These are phyloP conservation scores for Scolopax bukidnonensis DNA, from an alignment of 2,797 vertebrate genomes.

Conservation along the genomic window DNA sequence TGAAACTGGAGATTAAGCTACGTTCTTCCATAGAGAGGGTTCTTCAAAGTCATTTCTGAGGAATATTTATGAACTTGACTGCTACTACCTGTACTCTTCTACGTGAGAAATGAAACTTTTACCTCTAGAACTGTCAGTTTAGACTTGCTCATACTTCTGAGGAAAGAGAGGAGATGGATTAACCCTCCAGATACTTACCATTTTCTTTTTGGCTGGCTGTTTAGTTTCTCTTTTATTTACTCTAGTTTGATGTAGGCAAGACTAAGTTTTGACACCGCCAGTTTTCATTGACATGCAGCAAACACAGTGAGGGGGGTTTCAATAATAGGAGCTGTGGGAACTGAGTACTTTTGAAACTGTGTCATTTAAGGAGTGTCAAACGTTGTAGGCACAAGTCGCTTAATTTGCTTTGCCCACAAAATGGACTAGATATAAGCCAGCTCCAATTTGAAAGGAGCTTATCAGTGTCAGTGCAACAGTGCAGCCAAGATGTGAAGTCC, in stretches of 20 bases:
- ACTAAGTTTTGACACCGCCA: neutral
- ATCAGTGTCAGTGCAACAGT: neutral
- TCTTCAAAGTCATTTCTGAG: slow-evolving; percentile 56
- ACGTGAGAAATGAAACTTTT: slow-evolving; percentile 38
- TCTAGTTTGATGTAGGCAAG: neutral
- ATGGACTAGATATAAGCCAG: neutral
- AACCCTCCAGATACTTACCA: neutral
- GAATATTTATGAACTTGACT: slow-evolving; percentile 66
- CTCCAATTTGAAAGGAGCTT: neutral
- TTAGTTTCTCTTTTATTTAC: neutral
- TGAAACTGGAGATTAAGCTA: slow-evolving; percentile 61
- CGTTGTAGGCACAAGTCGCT: neutral
- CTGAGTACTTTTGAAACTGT: neutral
- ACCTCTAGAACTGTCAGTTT: slow-evolving; percentile 3
- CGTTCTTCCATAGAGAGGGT: slow-evolving; percentile 43
- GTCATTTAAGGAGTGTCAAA: neutral
- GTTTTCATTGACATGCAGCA: neutral
- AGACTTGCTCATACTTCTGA: neutral
- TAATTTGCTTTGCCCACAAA: neutral
- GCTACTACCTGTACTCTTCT: slow-evolving; percentile 10
- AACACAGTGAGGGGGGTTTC: neutral
- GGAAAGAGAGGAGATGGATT: neutral
- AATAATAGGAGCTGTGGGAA: neutral
- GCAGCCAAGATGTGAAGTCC: neutral
- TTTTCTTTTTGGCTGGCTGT: neutral